Evolutionary conservation across 2,113 vertebrate genomes (phyloP).

Genomic region (Anarhynchus alexandrinus): DNA sequence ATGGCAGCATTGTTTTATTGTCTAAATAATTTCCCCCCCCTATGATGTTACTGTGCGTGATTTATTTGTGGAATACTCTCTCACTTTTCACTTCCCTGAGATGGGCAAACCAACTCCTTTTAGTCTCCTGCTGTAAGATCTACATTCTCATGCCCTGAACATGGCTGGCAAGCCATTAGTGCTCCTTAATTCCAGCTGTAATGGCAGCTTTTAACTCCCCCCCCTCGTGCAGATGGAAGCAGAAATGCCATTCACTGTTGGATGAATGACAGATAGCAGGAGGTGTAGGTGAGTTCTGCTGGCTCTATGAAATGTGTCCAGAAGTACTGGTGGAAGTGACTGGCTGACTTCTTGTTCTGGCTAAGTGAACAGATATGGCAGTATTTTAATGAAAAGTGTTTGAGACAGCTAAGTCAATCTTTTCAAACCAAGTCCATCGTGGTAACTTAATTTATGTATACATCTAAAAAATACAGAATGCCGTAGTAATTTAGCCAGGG

Average conservation of each 20-base stretch:
- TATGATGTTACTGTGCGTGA: not conserved
- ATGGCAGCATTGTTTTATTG: not conserved
- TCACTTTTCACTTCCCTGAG: not conserved
- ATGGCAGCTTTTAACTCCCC: not conserved
- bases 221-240: not conserved
- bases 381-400: not conserved
- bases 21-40: not conserved
- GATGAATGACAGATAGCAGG: not conserved
- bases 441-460: not conserved
- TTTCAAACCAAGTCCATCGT: not conserved
- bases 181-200: constrained; percentile 6
- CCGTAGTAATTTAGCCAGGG: not conserved
- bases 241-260: not conserved
- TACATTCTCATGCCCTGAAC: not conserved
- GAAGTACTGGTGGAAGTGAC: not conserved
- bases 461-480: not conserved
- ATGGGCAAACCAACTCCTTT: not conserved
- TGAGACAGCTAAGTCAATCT: not conserved
- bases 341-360: not conserved
- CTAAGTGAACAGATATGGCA: not conserved
- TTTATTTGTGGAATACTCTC: not conserved
- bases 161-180: not conserved
- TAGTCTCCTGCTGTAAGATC: not conserved
- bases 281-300: not conserved
- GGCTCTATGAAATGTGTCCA: not conserved